Conservation (phyloP, 2,888 invertebrate genomes). For the Ormyrus rosae region DNA sequence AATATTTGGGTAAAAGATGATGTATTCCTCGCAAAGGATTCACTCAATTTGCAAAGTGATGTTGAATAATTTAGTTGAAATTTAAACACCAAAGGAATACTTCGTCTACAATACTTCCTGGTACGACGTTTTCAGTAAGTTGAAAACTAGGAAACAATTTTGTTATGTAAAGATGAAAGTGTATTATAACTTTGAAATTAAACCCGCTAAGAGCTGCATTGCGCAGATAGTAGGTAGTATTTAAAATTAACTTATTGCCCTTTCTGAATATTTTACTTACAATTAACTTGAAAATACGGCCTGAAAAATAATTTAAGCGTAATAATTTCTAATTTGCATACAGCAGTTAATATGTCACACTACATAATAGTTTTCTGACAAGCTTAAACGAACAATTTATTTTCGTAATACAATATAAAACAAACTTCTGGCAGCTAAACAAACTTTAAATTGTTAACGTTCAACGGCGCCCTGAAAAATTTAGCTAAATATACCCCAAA, state of each 20-base stretch:
- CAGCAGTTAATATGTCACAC: too few species aligned
- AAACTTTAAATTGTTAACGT: too few species aligned
- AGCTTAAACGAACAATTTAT: too few species aligned
- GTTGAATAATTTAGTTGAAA: neutral
- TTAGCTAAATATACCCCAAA: too few species aligned
- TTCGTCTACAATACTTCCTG: neutral
- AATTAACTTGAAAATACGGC: neutral
- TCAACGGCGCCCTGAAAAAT: too few species aligned
- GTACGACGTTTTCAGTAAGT: neutral
- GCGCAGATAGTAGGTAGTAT: neutral
- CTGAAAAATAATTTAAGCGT: too few species aligned
- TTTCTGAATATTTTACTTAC: neutral
- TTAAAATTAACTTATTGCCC: neutral
- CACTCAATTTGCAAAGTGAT: neutral
- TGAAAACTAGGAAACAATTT: constrained; percentile 15
- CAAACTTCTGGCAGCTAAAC: too few species aligned
- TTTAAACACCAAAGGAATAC: neutral
- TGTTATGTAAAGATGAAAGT: constrained; percentile 6
- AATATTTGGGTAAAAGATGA: too few species aligned
- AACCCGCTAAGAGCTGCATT: neutral
- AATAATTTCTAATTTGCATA: neutral
- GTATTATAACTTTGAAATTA: constrained; percentile 10
- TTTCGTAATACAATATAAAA: too few species aligned
- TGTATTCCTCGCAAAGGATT: too few species aligned
- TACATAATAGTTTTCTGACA: too few species aligned